These are phyloP conservation scores for Halcyon badia DNA, from an alignment of 2,797 vertebrate species.

Conservation along the genomic window DNA sequence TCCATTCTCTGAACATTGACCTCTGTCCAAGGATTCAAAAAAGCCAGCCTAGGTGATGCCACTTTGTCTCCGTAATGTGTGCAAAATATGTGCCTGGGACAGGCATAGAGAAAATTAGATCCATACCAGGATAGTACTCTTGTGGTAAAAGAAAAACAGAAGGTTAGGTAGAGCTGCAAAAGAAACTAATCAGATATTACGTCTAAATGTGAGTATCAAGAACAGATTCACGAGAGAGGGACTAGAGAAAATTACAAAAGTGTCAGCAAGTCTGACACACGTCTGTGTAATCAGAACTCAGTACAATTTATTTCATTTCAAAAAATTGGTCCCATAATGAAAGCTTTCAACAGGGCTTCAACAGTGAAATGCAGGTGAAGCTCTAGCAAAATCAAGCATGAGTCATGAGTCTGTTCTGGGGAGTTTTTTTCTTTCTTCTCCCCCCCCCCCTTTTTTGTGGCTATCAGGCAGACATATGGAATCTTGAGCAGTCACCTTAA, in stretches of 20 bases:
- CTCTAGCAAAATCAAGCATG: background rate
- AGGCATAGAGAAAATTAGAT: background rate
- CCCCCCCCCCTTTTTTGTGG: background rate
- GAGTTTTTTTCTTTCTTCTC: background rate
- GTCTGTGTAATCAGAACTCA: background rate
- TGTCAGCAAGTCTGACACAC: background rate
- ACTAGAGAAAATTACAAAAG: slow-evolving; percentile 9
- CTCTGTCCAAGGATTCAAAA: slow-evolving; percentile 40
- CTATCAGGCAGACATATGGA: background rate
- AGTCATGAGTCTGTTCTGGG: background rate
- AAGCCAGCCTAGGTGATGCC: background rate
- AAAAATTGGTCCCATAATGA: background rate
- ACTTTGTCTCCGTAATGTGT: background rate
- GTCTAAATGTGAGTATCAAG: background rate
- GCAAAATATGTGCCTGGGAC: slow-evolving; percentile 5
- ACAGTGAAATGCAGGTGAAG: background rate
- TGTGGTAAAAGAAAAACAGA: background rate
- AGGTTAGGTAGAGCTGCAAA: background rate
- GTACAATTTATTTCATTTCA: background rate
- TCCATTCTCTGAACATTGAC: slow-evolving; percentile 55
- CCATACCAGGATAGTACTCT: background rate
- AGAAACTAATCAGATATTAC: background rate
- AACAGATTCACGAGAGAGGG: background rate
- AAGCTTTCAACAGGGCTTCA: background rate
- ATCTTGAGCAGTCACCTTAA: background rate